phyloP scores from a whole-genome alignment of 2,888 invertebrate species.

The Strigamia transsilvanica region DNA sequence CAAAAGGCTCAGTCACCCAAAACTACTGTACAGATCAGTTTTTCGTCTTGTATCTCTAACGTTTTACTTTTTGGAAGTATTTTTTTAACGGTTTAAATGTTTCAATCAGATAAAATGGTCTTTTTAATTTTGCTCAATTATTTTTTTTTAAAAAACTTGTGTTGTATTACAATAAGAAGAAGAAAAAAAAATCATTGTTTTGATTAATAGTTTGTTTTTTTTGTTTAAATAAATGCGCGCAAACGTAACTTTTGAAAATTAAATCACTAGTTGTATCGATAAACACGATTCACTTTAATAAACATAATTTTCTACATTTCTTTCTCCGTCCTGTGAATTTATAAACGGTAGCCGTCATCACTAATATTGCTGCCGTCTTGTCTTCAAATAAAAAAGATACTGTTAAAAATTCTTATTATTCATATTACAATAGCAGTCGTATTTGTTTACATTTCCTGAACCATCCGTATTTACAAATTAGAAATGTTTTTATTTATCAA shows the following conservation, averaged over 20 bases:
- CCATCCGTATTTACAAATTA: constrained; percentile 18
- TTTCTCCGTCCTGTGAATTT: too few relatives aligned
- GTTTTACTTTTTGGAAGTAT: not conserved
- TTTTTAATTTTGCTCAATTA: constrained; percentile 13
- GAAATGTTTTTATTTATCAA: not conserved
- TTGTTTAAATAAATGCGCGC: too few relatives aligned
- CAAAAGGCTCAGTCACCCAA: too few relatives aligned
- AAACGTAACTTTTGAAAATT: too few relatives aligned
- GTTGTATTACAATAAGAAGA: too few relatives aligned
- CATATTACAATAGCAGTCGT: constrained; percentile 4
- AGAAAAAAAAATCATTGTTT: constrained; percentile 48
- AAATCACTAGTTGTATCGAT: too few relatives aligned
- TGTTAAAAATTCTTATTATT: not conserved
- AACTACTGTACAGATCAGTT: not conserved
- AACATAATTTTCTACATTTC: too few relatives aligned
- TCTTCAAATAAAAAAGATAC: too few relatives aligned
- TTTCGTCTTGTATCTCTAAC: not conserved
- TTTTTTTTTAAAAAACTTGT: not conserved
- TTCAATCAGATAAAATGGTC: not conserved
- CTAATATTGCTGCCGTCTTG: too few relatives aligned
- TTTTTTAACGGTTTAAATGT: not conserved
- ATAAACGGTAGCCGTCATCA: too few relatives aligned
- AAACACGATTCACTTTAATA: too few relatives aligned
- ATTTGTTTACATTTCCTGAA: not conserved
- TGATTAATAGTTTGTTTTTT: too few relatives aligned